These are phyloP conservation scores for Acanthurus leucopareius DNA, from an alignment of 2,797 vertebrate species.

Conservation along the genomic window DNA sequence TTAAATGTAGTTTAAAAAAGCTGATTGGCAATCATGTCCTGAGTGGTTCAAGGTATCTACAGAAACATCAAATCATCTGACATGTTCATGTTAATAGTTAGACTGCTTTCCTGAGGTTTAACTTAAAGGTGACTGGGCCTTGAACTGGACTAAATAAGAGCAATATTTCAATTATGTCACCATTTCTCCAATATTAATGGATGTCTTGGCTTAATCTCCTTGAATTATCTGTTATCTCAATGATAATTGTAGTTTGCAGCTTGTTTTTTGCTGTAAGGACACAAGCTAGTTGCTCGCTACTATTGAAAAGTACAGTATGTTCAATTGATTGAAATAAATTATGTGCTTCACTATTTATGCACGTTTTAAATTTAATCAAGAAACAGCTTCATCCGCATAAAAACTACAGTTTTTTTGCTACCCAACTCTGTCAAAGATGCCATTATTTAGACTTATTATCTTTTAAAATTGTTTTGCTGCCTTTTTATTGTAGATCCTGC, in stretches of 20 bases:
- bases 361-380: neutral
- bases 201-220: neutral
- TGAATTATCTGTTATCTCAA: neutral
- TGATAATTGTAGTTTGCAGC: neutral
- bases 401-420: neutral
- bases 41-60: neutral
- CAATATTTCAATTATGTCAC: neutral
- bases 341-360: no score
- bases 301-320: neutral
- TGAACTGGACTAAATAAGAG: neutral
- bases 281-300: neutral
- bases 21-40: neutral
- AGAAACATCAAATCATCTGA: no score
- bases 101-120: neutral
- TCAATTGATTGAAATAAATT: neutral
- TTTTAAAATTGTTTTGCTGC: neutral
- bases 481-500: constrained; percentile 26
- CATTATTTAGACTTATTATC: neutral
- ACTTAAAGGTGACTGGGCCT: neutral
- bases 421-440: neutral
- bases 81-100: neutral
- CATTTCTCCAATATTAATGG: neutral
- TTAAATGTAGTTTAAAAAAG: neutral
- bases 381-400: neutral
- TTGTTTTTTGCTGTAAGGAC: neutral